Conservation (phyloP, 2,113 vertebrate genomes). For the Conger conger region DNA sequence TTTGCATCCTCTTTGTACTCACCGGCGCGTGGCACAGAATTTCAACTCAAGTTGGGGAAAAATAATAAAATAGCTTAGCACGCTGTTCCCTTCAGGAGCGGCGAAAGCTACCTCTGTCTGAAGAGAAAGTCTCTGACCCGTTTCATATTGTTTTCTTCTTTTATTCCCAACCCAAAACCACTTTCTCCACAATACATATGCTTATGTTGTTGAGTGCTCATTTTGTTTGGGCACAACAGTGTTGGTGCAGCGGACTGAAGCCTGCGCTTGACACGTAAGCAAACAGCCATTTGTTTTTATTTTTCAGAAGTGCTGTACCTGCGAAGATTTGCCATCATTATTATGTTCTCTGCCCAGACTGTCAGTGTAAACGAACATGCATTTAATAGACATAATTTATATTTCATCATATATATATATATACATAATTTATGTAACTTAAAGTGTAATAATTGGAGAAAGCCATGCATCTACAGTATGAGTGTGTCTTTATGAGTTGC, state of each 20-base stretch:
- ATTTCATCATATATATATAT: no score
- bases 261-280: background rate
- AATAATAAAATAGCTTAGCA: conserved; percentile 46
- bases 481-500: background rate
- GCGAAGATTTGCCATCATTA: background rate
- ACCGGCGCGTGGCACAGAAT: conserved; percentile 54
- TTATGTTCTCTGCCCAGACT: background rate
- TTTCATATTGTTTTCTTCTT: conserved; percentile 41
- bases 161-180: conserved; percentile 20
- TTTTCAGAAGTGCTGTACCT: background rate
- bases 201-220: conserved; percentile 31
- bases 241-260: background rate
- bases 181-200: conserved; percentile 25
- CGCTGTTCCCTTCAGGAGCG: conserved; percentile 30
- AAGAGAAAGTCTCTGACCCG: conserved; percentile 26
- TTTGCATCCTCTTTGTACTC: conserved; percentile 53
- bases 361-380: background rate
- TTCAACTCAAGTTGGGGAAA: conserved; percentile 47
- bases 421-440: no score
- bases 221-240: conserved; percentile 37
- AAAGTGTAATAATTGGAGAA: background rate
- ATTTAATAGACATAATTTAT: no score
- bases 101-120: conserved; percentile 36
- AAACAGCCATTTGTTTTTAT: background rate
- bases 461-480: background rate